phyloP scores from a whole-genome alignment of 2,113 vertebrate genomes.

The Carassius gibelio region DNA sequence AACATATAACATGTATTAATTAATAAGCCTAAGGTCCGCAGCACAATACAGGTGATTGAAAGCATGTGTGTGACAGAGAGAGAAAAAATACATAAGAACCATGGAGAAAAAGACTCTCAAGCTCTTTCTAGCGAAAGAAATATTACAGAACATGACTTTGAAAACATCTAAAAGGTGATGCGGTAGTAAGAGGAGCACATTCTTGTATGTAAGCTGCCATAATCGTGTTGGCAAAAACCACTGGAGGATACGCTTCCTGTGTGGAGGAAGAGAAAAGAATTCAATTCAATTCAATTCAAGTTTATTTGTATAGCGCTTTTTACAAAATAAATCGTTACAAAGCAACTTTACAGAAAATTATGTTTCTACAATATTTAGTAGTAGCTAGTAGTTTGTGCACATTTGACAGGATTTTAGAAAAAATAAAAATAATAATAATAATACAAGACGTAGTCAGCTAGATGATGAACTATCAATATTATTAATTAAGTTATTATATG shows the following conservation, averaged over 20 bases:
- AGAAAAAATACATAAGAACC: neutral
- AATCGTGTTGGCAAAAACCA: slow-evolving; percentile 10
- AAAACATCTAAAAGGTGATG: slow-evolving; percentile 31
- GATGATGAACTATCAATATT: too few relatives aligned
- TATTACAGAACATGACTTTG: slow-evolving; percentile 10
- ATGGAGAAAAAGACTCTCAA: neutral
- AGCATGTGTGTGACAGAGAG: neutral
- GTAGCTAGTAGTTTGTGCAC: too few relatives aligned
- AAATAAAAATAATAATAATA: too few relatives aligned
- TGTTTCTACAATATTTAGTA: too few relatives aligned
- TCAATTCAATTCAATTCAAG: too few relatives aligned
- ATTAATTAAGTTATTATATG: too few relatives aligned
- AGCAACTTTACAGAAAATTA: too few relatives aligned
- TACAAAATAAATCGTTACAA: too few relatives aligned
- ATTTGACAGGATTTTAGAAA: too few relatives aligned
- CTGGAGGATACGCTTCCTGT: slow-evolving; percentile 36
- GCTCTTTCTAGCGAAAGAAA: slow-evolving; percentile 13
- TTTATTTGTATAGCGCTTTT: too few relatives aligned
- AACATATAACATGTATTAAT: neutral
- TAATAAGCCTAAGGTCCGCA: neutral
- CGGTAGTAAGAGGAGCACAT: neutral
- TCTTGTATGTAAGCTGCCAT: neutral
- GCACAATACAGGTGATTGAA: neutral
- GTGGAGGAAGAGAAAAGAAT: neutral
- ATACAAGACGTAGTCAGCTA: too few relatives aligned